Conservation (phyloP, 2,797 vertebrate genomes). For the Leucoraja ocellata region DNA sequence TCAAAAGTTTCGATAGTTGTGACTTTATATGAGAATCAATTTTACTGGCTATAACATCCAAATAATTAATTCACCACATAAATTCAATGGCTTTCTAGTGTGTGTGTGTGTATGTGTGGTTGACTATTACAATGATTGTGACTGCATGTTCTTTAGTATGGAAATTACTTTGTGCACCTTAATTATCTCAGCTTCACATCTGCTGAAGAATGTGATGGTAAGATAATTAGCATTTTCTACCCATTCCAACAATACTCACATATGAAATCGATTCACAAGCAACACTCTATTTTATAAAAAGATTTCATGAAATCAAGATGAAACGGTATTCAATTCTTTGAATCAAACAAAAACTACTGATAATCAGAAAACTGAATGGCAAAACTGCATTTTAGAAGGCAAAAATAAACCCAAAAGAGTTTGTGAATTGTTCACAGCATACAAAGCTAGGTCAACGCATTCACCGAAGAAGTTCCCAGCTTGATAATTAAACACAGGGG, state of each 20-base stretch:
- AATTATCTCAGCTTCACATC: not conserved
- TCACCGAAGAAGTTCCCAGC: not conserved
- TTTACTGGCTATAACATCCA: not conserved
- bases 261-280: not conserved
- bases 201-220: not conserved
- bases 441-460: not conserved
- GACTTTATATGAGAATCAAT: not conserved
- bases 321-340: not conserved
- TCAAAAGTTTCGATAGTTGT: not conserved
- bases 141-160: not conserved
- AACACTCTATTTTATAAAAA: not conserved
- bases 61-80: not conserved
- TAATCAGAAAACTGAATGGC: not conserved
- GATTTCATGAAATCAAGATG: not conserved
- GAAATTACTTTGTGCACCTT: not conserved
- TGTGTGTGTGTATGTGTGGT: not conserved
- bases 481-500: too few species aligned
- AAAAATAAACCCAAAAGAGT: not conserved
- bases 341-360: not conserved
- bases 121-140: not conserved
- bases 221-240: not conserved
- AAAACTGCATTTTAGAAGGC: not conserved
- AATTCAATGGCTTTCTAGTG: not conserved
- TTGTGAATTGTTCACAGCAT: not conserved
- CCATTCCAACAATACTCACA: not conserved